A percentile compares a stretch with the other conserved stretches of the same genome.
Conservation (phyloP, 2,888 invertebrate genomes). For the Candidula unifasciata region DNA sequence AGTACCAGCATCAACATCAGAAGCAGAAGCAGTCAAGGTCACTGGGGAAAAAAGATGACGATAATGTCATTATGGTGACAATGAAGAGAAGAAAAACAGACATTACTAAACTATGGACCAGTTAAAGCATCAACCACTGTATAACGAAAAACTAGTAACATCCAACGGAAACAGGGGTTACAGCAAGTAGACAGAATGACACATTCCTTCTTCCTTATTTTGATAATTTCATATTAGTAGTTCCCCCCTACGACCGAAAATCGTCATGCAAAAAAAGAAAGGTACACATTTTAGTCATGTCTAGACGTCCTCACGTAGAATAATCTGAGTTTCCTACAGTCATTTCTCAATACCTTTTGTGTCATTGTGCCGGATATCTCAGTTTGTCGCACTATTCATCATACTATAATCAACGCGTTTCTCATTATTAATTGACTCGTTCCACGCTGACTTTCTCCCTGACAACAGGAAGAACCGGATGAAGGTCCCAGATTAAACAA, state of each 20-base stretch:
- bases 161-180: too few species aligned
- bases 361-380: constrained; percentile 28
- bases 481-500: constrained; percentile 50
- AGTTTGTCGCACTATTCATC: constrained; percentile 36
- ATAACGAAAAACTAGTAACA: too few species aligned
- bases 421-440: constrained; percentile 51
- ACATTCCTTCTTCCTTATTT: too few species aligned
- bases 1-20: too few species aligned
- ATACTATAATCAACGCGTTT: constrained; percentile 45
- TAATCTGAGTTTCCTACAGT: not conserved
- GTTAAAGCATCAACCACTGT: too few species aligned
- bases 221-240: too few species aligned
- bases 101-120: too few species aligned
- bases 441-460: constrained; percentile 40
- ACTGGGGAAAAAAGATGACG: too few species aligned
- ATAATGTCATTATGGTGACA: too few species aligned
- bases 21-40: too few species aligned
- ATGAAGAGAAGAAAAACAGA: too few species aligned
- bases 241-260: not conserved
- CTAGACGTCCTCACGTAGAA: not conserved
- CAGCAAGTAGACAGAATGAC: too few species aligned
- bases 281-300: not conserved
- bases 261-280: not conserved
- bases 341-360: constrained; percentile 34
- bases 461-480: constrained; percentile 44